A percentile compares a stretch with the other conserved stretches of the same genome.
Evolutionary conservation across 2,113 vertebrate genomes (phyloP).

Genomic region (Cichladusa arquata): DNA sequence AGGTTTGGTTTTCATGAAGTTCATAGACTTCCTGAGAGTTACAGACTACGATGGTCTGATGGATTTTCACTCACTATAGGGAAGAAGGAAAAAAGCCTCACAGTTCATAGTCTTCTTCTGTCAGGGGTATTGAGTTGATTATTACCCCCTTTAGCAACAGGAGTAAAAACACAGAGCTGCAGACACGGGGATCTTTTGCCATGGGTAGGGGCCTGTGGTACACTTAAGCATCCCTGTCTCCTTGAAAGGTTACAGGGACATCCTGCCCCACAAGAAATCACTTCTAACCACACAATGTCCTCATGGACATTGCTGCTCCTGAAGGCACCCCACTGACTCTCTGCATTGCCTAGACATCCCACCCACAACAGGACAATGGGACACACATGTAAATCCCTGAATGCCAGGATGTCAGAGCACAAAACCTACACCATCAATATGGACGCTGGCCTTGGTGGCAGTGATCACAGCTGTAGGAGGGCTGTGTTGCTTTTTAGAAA

Average conservation of each 20-base stretch:
- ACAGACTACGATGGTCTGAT: background rate
- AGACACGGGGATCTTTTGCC: background rate
- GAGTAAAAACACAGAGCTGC: background rate
- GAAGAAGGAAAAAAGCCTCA: background rate
- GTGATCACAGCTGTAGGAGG: background rate
- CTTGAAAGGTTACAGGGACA: background rate
- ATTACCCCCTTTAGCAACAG: background rate
- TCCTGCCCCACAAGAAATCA: background rate
- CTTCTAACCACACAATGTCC: background rate
- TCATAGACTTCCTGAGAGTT: background rate
- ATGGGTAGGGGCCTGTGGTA: background rate
- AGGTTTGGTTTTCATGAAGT: background rate
- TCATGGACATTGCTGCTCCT: rapidly evolving
- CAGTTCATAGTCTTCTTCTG: background rate
- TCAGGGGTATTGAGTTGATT: background rate
- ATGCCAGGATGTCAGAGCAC: background rate
- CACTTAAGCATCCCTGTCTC: background rate
- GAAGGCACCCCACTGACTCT: background rate
- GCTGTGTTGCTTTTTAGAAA: background rate
- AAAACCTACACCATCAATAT: background rate
- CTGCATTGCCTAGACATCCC: background rate
- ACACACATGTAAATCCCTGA: background rate
- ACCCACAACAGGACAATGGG: background rate
- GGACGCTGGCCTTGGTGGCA: background rate
- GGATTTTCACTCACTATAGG: background rate